Evolutionary conservation across 2,888 invertebrate genomes (phyloP), one percentile per base, ranked within the genome.

Genomic region (Endotricha flammealis): DNA sequence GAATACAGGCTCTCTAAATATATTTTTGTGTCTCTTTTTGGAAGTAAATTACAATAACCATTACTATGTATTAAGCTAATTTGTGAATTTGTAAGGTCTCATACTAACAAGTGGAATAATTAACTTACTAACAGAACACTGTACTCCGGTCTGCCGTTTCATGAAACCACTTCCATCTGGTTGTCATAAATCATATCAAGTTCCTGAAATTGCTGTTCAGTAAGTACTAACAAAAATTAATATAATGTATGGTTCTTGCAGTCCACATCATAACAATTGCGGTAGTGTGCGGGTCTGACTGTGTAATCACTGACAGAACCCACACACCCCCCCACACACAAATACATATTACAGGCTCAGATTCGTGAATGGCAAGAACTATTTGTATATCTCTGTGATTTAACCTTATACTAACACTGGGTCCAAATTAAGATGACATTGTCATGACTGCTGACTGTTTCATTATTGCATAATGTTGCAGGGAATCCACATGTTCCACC

Each of bases 401-500:
- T n/a, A n/a, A n/a, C n/a, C n/a, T n/a, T 28, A 20, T 12, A 30
- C 30, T 30, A 30, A 22, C 30, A 16, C 5, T 8, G 12, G 12
- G 22, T 9, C 4, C 12, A 13, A n/a, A 11, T 5, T 12, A 6
- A 27, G 7, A 2, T 12, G 4, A 9, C 9, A 24, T 12, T 10
- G 2, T 14, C n/a, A 8, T 27, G 11, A 29, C 29, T 30, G 0
- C 22, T 25, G 2, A 17, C 3, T 5, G 14, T 27, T 20, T 27
- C 31, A 29, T 14, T 30, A 20, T 30, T 75, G n/a, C n/a, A n/a
- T n/a, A n/a, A n/a, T n/a, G n/a, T n/a, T 74, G 25, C 78, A 91
- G 93, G 92, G 73, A 91, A 92, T 79, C 92, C 92, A 42, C 91
- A 92, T 87, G 89, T 91, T 87, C 92, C 91, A 72, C 93, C 93